A percentile compares a stretch with the other conserved stretches of the same genome.
Conservation (phyloP, 2,888 invertebrate species). For the Digitonthophagus gazella region DNA sequence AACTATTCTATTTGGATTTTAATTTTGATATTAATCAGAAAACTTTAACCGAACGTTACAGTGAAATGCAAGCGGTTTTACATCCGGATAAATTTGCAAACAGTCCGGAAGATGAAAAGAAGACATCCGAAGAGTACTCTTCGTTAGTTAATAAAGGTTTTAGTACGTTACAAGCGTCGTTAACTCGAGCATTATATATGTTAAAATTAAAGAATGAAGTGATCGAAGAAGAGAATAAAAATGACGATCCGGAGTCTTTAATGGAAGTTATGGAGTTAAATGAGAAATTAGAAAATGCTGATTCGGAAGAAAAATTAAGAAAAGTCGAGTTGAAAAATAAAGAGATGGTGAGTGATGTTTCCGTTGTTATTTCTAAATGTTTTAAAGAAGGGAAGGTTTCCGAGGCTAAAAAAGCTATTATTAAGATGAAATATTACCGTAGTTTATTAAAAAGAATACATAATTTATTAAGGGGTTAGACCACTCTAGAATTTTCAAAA, state of each 20-base stretch:
- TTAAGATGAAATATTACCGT: conserved; percentile 80
- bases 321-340: conserved; percentile 49
- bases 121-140: conserved; percentile 81
- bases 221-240: conserved; percentile 53
- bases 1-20: conserved; percentile 67
- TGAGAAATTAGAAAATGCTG: conserved; percentile 56
- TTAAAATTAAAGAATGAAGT: conserved; percentile 69
- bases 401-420: conserved; percentile 64
- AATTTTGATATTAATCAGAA: conserved; percentile 66
- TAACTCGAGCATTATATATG: conserved; percentile 80
- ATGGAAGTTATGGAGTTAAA: conserved; percentile 79
- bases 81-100: conserved; percentile 89
- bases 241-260: conserved; percentile 45
- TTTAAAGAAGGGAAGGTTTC: conserved; percentile 65
- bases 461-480: too few species aligned
- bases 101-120: conserved; percentile 68
- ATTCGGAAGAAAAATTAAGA: conserved; percentile 21
- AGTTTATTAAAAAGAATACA: conserved; percentile 80
- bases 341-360: conserved; percentile 54
- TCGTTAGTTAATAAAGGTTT: conserved; percentile 89
- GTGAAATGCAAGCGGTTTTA: conserved; percentile 72
- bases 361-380: conserved; percentile 59
- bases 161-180: conserved; percentile 70
- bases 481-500: too few species aligned
- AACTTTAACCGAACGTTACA: conserved; percentile 67